Conservation (phyloP, 1,140 invertebrate genomes). For the Plectrocnemia conspersa region DNA sequence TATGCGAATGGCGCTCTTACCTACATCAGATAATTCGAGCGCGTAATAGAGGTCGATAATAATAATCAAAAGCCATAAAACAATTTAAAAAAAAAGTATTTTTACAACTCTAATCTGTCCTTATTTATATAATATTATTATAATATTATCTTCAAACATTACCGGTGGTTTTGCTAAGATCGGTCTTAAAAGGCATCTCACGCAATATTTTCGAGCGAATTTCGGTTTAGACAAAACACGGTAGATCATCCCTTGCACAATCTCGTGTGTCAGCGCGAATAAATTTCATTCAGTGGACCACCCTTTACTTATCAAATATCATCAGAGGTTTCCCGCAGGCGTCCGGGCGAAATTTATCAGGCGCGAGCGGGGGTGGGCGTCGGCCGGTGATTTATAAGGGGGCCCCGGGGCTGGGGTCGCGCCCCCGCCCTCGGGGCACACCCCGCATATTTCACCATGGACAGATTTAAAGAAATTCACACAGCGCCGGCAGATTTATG, state of each 20-base stretch:
- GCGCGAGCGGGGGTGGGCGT: neutral
- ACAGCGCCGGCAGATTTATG: slow-evolving; percentile 18
- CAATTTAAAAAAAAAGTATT: no score
- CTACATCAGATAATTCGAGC: no score
- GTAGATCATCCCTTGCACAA: neutral
- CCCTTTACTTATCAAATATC: slow-evolving; percentile 21
- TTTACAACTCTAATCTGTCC: no score
- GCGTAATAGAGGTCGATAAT: no score
- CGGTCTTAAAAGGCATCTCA: no score
- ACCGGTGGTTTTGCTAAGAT: no score
- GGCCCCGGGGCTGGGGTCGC: neutral
- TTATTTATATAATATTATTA: no score
- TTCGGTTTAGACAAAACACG: slow-evolving; percentile 6
- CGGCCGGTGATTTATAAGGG: no score
- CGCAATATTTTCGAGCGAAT: slow-evolving; percentile 6
- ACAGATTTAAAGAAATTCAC: slow-evolving; percentile 36
- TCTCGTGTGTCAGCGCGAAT: neutral
- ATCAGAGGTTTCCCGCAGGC: slow-evolving; percentile 14
- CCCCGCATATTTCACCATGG: slow-evolving; percentile 32
- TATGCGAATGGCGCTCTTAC: no score
- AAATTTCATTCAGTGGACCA: slow-evolving; percentile 4
- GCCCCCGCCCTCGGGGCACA: slow-evolving; percentile 2
- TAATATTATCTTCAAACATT: no score
- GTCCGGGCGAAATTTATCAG: slow-evolving; percentile 17
- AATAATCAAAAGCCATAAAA: no score